Percentiles rank a stretch among this genome's conserved stretches.
Conservation (phyloP, 2,797 vertebrate genomes). For the Hapalemur alaotrensis region DNA sequence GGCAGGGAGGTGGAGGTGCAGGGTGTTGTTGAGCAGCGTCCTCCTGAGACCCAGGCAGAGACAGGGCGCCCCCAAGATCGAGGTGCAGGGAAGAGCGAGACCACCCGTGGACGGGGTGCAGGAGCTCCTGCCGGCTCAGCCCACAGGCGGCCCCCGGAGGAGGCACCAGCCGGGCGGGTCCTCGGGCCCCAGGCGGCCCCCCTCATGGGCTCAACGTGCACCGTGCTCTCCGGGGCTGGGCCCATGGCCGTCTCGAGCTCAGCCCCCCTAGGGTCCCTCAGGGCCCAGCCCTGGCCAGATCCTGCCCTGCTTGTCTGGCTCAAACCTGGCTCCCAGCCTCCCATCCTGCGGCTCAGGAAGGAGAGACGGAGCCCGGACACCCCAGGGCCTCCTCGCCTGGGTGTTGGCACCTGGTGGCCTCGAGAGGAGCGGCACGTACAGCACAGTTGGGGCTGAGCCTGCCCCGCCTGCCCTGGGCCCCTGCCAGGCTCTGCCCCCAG, state of each 20-base stretch:
- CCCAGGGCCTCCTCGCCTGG: not conserved
- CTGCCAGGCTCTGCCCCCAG: no score
- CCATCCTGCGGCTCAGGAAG: not conserved
- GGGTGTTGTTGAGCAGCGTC: not conserved
- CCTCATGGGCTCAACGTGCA: fast-evolving
- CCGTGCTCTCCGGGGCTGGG: fast-evolving
- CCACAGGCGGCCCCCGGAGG: fast-evolving
- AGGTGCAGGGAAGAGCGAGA: no score
- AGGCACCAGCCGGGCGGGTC: not conserved
- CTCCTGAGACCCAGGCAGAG: fast-evolving
- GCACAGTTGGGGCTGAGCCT: no score
- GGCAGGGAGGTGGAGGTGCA: not conserved
- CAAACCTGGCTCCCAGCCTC: not conserved
- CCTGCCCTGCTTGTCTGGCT: not conserved
- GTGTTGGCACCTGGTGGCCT: no score
- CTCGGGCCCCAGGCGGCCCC: not conserved
- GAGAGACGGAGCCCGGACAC: fast-evolving
- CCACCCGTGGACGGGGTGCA: fast-evolving
- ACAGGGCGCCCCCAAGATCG: no score
- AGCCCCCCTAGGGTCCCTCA: not conserved
- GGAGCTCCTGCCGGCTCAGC: not conserved
- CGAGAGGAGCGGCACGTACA: fast-evolving
- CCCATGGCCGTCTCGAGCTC: not conserved
- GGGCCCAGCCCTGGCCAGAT: no score
- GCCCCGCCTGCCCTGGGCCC: not conserved